These are phyloP conservation scores for Eupelmus urozonus DNA, from an alignment of 2,888 invertebrate species.

Conservation along the genomic window DNA sequence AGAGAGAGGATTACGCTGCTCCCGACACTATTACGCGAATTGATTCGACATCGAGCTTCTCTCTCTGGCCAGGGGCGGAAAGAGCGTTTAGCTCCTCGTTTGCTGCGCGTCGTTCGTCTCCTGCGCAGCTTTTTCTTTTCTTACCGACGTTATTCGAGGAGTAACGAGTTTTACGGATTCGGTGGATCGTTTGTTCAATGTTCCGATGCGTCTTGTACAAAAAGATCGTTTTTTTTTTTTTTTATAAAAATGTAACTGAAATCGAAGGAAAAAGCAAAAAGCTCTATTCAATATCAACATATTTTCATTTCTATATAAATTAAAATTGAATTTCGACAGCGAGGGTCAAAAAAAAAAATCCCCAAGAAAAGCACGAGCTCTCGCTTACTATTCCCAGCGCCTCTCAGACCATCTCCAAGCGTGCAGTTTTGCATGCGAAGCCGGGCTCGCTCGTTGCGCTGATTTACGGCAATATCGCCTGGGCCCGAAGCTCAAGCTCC, in stretches of 20 bases:
- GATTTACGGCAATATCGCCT: slow-evolving; percentile 51
- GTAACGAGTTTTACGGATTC: not conserved
- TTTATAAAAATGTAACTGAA: too few species aligned
- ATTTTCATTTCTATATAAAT: too few species aligned
- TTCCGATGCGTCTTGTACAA: too few species aligned
- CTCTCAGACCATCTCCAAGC: not conserved
- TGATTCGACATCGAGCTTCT: slow-evolving; percentile 73
- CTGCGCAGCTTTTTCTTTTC: not conserved
- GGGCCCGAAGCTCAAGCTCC: slow-evolving; percentile 5
- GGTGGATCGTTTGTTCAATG: too few species aligned
- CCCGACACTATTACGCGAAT: slow-evolving; percentile 74
- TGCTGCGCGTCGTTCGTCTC: slow-evolving; percentile 57
- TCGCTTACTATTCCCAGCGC: not conserved
- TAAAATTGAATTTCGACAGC: too few species aligned
- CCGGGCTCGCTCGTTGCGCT: slow-evolving; percentile 15
- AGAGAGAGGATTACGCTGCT: too few species aligned
- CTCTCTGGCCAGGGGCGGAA: slow-evolving; percentile 66
- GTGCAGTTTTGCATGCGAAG: slow-evolving; percentile 23
- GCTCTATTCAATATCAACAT: too few species aligned
- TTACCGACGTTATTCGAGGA: not conserved
- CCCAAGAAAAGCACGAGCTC: too few species aligned
- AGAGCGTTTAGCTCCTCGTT: slow-evolving; percentile 74
- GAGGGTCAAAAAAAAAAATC: too few species aligned
- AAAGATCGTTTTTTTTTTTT: too few species aligned
- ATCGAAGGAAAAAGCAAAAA: too few species aligned